Evolutionary conservation across 2,888 invertebrate genomes (phyloP).

Genomic region (Matsumyia berberina): DNA sequence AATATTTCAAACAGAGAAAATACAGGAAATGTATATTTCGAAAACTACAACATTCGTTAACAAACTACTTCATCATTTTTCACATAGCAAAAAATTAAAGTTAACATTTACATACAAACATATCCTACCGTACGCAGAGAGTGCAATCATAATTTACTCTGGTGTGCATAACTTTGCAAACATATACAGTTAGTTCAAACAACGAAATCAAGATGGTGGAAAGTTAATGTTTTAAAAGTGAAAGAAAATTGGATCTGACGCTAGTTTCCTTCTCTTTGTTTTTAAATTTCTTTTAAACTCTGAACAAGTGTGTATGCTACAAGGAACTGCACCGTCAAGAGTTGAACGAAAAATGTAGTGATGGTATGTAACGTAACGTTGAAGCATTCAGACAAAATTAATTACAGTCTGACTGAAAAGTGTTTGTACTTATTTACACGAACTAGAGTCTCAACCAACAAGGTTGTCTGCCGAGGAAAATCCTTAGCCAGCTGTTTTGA

Average conservation of each 20-base stretch:
- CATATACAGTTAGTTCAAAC: conserved; percentile 42
- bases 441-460: too few relatives aligned
- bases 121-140: neutral
- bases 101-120: neutral
- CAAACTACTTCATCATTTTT: conserved; percentile 22
- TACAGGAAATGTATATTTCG: neutral
- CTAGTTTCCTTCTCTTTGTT: conserved; percentile 8
- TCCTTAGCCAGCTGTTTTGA: too few relatives aligned
- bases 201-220: conserved; percentile 42
- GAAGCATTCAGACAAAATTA: neutral
- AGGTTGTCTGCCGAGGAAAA: neutral
- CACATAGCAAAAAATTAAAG: neutral
- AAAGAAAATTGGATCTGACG: conserved; percentile 33
- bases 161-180: conserved; percentile 32
- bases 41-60: conserved; percentile 4
- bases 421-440: neutral
- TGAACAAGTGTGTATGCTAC: neutral
- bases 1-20: neutral
- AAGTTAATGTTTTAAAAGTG: conserved; percentile 22
- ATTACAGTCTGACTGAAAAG: neutral
- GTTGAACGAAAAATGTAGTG: conserved; percentile 18
- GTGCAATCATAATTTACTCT: conserved; percentile 32
- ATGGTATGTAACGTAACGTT: conserved; percentile 2
- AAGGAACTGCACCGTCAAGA: conserved; percentile 7
- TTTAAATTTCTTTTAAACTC: neutral